Evolutionary conservation across 2,797 vertebrate species (phyloP).

Genomic region (Oreochromis mossambicus): DNA sequence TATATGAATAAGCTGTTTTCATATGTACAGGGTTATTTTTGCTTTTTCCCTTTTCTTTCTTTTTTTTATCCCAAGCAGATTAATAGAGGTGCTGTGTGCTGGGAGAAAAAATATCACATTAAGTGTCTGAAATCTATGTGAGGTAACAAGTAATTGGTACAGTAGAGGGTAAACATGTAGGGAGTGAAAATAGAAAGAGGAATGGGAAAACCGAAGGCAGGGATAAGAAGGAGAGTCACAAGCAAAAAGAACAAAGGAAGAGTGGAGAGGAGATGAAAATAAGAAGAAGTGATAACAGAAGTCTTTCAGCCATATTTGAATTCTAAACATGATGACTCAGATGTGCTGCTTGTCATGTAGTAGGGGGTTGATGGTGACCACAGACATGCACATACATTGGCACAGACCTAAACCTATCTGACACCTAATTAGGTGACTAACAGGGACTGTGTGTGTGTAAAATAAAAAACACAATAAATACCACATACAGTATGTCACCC

Average conservation of each 20-base stretch:
- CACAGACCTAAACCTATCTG: slow-evolving; percentile 45
- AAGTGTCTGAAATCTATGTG: not conserved
- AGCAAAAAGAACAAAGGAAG: not conserved
- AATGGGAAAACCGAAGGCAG: not conserved
- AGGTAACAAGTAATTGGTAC: not conserved
- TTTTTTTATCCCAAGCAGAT: not conserved
- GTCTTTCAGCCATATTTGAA: slow-evolving; percentile 58
- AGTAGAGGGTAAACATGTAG: not conserved
- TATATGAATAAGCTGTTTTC: not conserved
- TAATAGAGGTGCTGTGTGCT: not conserved
- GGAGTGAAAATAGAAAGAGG: not conserved
- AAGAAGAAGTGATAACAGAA: slow-evolving; percentile 45
- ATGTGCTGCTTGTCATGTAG: slow-evolving; percentile 11
- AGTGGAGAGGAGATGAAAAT: not conserved
- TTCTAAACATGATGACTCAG: slow-evolving; percentile 67
- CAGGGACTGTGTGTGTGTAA: not conserved
- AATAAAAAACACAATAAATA: not conserved
- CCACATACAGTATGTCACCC: not conserved
- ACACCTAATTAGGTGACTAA: slow-evolving; percentile 25
- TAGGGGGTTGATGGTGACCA: not conserved
- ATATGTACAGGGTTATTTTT: not conserved
- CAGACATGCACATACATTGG: not conserved
- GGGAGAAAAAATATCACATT: not conserved
- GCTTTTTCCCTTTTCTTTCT: not conserved
- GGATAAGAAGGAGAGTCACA: not conserved